Base-by-base conservation (phyloP, 2,888 invertebrate genomes). In the Cheilosia pagana region DNA sequence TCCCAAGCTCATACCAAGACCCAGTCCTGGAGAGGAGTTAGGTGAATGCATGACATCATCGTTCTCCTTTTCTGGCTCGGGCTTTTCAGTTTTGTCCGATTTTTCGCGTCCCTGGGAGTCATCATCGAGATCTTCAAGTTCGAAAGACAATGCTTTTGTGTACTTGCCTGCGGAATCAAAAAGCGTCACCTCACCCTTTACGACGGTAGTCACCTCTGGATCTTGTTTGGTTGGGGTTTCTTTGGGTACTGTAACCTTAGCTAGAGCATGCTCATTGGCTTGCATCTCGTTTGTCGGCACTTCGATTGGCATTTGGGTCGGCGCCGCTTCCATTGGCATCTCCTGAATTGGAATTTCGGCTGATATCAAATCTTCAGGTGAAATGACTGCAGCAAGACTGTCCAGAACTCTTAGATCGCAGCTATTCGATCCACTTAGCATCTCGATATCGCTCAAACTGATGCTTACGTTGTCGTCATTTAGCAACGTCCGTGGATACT, bases 11-110 rank as follows among this genome's bases (percentile, higher is more conserved):
- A 12, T 7, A 23, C 21, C 50, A 3, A 50, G 31, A 50, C 21
- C 50, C 1, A 50, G 23, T 21, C 39, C 41, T 0, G 57, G 45
- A 19, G 59, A 43, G 10, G 52, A 10, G 8, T 19, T 3, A 1
- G 65, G 35, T 21, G 75, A 53, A 2, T 59, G 16, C 25, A 41
- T 53, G 7, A 19, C 23, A 25, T 75, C 71, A 4, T 81, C 81
- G 19, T 81, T 76, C 14, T 85, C 85, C 14, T 85, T 85, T 35
- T 81, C 85, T n/a, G 53, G 63, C n/a, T 83, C 74, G 3, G n/a
- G 0, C 16, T 67, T 85, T 8, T 81, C 85, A 8, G 6, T 35
- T 14, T 79, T 72, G 14, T 62, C 76, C 2, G 14, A 3, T 14
- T 45, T 77, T 0, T 50, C 53, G 1, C 41, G 60, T 1, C 14